Evolutionary conservation across 2,797 vertebrate species (phyloP), one percentile per base, ranked within the genome.

Genomic region (Syncerus caffer): DNA sequence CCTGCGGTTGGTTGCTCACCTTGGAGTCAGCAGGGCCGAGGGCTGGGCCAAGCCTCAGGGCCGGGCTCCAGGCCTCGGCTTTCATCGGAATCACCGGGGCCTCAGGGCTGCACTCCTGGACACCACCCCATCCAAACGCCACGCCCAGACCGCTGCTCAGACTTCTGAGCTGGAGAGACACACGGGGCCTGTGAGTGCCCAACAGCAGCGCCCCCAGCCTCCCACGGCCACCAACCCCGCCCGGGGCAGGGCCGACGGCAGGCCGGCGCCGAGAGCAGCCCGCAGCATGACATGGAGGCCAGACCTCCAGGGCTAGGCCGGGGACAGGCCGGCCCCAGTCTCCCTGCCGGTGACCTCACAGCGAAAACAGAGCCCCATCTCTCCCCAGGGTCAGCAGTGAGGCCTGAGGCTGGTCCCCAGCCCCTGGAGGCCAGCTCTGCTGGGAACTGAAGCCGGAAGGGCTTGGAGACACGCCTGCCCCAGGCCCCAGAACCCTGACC

Each of bases 181-280:
- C 1, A 11, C 13, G 0, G 19, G 10, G 31, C 17, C 82, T 1
- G 3, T 4, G 47, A 15, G 16, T 3, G 4, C 50, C 31, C n/a
- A 14, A 31, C 0, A 12, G 42, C 79, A 89, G 57, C 9, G 64
- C 34, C 78, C 10, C 42, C 67, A 67, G 67, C 67, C 38, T 78
- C 29, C 42, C 0, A 14, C 1, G 0, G 79, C 51, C 42, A 38
- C 29, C 42, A 7, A 27, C 15, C 29, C 67, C 14, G 4, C 7
- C 2, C 1, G 16, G 62, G 60, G 45, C 55, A 0, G 1, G 50
- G 27, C 27, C 51, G 6, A 31, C 10, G 34, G 23, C 51, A 74
- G 83, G n/a, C 2, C 7, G 0, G 2, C 0, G 0, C 58, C 1
- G 0, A 0, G 4, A 25, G 29, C 13, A 4, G 80, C 58, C 7